Evolutionary conservation across 2,888 invertebrate species (phyloP).

Genomic region (Sipha maydis): DNA sequence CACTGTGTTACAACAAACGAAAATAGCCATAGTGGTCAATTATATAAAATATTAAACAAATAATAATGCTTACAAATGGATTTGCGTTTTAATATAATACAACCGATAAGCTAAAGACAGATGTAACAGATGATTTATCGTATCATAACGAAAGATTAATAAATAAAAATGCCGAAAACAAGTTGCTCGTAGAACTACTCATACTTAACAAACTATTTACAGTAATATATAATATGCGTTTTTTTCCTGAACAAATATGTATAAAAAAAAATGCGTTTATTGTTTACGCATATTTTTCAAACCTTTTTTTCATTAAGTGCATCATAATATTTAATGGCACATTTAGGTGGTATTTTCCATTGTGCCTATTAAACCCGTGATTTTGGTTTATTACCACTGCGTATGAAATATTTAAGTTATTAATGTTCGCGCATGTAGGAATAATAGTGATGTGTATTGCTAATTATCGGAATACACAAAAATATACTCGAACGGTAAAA

Average conservation of each 20-base stretch:
- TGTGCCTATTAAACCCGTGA: no score
- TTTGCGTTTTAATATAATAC: background rate
- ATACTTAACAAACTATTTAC: background rate
- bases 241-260: background rate
- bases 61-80: slow-evolving; percentile 14
- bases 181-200: background rate
- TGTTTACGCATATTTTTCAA: background rate
- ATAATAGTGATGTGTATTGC: no score
- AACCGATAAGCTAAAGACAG: background rate
- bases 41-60: slow-evolving; percentile 7
- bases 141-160: background rate
- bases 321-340: no score
- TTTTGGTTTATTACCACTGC: no score
- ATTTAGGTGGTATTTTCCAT: no score
- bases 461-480: no score
- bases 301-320: no score
- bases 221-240: background rate
- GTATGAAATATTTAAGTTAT: no score
- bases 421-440: no score
- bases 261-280: background rate
- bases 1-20: background rate
- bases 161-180: background rate
- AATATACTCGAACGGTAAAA: no score
- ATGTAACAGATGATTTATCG: background rate
- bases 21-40: background rate